Percentiles rank a stretch among this genome's conserved stretches.
phyloP scores from a whole-genome alignment of 2,113 vertebrate species.

The Phyllostomus discolor region DNA sequence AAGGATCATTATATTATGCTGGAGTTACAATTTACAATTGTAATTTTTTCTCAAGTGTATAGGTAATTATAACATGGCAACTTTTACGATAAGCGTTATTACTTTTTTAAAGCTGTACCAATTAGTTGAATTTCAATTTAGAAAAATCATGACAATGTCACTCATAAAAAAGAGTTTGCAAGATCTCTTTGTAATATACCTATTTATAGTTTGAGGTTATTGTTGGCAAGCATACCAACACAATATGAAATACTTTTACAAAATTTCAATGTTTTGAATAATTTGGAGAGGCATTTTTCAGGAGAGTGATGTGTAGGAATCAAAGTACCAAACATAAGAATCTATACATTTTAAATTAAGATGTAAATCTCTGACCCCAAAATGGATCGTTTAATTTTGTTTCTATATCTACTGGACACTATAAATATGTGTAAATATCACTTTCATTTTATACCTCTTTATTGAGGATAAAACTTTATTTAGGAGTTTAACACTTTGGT shows the following conservation, averaged over 20 bases:
- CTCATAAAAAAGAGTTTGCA: not conserved
- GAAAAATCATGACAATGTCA: not conserved
- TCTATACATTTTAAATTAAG: not conserved
- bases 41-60: not conserved
- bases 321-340: not conserved
- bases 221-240: not conserved
- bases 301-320: not conserved
- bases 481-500: not conserved
- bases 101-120: not conserved
- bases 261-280: not conserved
- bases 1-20: not conserved
- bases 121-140: not conserved
- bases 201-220: not conserved
- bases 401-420: not conserved
- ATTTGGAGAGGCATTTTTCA: not conserved
- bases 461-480: not conserved
- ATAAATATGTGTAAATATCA: not conserved
- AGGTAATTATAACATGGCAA: not conserved
- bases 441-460: not conserved
- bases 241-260: not conserved
- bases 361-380: not conserved
- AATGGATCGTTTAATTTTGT: not conserved
- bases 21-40: not conserved
- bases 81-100: not conserved
- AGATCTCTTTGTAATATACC: not conserved